These are phyloP conservation scores for Ophiothrix spiculata DNA, from an alignment of 35 echinoderm and acorn worm species.

Conservation along the genomic window DNA sequence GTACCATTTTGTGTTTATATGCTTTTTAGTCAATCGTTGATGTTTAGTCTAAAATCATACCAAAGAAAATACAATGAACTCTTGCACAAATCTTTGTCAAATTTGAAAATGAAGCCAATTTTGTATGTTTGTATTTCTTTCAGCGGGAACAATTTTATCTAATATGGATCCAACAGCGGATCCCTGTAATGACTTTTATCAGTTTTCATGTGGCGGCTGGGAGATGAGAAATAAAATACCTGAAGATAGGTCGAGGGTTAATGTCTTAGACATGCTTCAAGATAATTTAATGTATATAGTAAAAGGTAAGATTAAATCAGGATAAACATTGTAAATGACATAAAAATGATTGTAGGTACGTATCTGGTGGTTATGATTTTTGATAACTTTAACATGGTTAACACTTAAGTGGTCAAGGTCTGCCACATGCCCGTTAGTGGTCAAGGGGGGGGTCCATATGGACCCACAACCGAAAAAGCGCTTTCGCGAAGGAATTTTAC, in stretches of 20 bases:
- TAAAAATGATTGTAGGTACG: background rate
- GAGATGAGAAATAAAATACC: conserved; percentile 54
- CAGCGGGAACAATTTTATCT: conserved; percentile 62
- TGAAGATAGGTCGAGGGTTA: conserved; percentile 44
- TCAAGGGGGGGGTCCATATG: too few species aligned
- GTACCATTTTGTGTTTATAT: too few species aligned
- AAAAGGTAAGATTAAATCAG: conserved; percentile 73
- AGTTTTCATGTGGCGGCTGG: conserved; percentile 90
- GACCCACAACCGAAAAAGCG: too few species aligned
- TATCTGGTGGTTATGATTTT: background rate
- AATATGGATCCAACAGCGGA: conserved; percentile 67
- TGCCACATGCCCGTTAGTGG: too few species aligned
- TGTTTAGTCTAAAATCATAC: too few species aligned
- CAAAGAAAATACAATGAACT: background rate
- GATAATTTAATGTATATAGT: conserved; percentile 40
- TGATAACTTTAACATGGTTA: too few species aligned
- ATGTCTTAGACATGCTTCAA: conserved; percentile 48
- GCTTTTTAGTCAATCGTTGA: too few species aligned
- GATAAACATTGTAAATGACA: background rate
- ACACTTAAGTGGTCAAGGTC: too few species aligned
- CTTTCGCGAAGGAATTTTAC: too few species aligned
- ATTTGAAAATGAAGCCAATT: background rate
- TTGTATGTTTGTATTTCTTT: background rate
- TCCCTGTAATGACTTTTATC: conserved; percentile 88
- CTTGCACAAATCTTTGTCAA: background rate